A percentile compares a stretch with the other conserved stretches of the same genome.
phyloP scores from a whole-genome alignment of 2,797 vertebrate species.

The Gambelia wislizenii region DNA sequence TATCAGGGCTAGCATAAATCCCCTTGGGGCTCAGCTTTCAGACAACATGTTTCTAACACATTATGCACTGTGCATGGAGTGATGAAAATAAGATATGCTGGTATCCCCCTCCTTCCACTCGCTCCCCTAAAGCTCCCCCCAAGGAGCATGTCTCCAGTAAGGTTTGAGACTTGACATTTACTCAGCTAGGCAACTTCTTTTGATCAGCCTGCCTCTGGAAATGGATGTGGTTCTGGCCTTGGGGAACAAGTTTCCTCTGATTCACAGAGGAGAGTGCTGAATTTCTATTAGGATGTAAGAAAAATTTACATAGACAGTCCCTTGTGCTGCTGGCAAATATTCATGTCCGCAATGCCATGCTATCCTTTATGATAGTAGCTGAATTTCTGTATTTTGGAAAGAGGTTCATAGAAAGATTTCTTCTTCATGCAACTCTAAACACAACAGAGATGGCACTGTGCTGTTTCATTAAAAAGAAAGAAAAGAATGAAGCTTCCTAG shows the following conservation, averaged over 20 bases:
- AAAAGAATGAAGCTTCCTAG: not conserved
- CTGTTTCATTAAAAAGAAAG: not conserved
- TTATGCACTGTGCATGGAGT: not conserved
- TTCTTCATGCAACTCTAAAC: not conserved
- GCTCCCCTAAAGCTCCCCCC: slow-evolving; percentile 16
- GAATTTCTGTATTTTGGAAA: not conserved
- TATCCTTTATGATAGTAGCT: not conserved
- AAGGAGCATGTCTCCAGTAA: slow-evolving; percentile 30
- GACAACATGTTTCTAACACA: slow-evolving; percentile 27
- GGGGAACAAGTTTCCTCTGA: not conserved
- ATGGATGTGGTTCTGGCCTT: not conserved
- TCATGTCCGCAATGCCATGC: not conserved
- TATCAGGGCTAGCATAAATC: not conserved
- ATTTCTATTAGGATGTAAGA: slow-evolving; percentile 4
- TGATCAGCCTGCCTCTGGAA: slow-evolving; percentile 38
- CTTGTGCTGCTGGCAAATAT: not conserved
- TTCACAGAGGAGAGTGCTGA: slow-evolving; percentile 19
- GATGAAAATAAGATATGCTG: slow-evolving; percentile 21
- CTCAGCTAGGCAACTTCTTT: slow-evolving; percentile 16
- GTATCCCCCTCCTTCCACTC: not conserved
- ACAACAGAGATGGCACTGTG: not conserved
- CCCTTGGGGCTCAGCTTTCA: slow-evolving; percentile 1
- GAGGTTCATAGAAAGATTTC: not conserved
- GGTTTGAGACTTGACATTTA: slow-evolving; percentile 23
- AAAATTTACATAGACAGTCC: slow-evolving; percentile 13